Base-by-base conservation (phyloP, 2,888 invertebrate genomes). In the Automeris io region DNA sequence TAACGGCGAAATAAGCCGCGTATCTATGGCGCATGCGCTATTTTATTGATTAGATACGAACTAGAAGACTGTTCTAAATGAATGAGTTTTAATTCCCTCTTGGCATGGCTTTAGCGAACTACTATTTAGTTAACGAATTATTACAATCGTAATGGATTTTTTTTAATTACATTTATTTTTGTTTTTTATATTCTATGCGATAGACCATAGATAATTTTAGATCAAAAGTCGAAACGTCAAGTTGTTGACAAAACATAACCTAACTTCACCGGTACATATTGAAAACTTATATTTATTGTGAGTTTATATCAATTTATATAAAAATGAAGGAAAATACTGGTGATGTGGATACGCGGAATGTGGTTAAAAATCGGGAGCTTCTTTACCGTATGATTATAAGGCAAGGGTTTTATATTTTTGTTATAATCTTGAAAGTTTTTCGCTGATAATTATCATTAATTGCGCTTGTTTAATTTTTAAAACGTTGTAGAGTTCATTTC, bases 381-480 rank as follows among this genome's bases (percentile, higher is more conserved):
- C 88, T 98, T 32, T 97, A 98, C 67, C 91, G 96, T 40, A 89
- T 98, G 59, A 96, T 98, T 51, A 96, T 98, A 59, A 97, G 97
- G 97, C 75, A 64, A 52, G 43, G 26, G 9, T 7, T 9, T 19
- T 11, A 9, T 8, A n/a, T 18, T 23, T 4, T 9, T 18, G 18
- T 25, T 11, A 7, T 2, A 6, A 6, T 8, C 6, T 16, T 12
- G n/a, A 11, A 2, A 9, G 33, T n/a, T n/a, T n/a, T n/a, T n/a
- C n/a, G n/a, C n/a, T n/a, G n/a, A n/a, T n/a, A n/a, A n/a, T n/a
- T n/a, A n/a, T n/a, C n/a, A n/a, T n/a, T n/a, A n/a, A n/a, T n/a
- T n/a, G n/a, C n/a, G n/a, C n/a, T n/a, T n/a, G n/a, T n/a, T n/a
- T n/a, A n/a, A n/a, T n/a, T n/a, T n/a, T n/a, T n/a, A n/a, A n/a